phyloP scores from a whole-genome alignment of 2,888 invertebrate species.

The Eilema caniola region DNA sequence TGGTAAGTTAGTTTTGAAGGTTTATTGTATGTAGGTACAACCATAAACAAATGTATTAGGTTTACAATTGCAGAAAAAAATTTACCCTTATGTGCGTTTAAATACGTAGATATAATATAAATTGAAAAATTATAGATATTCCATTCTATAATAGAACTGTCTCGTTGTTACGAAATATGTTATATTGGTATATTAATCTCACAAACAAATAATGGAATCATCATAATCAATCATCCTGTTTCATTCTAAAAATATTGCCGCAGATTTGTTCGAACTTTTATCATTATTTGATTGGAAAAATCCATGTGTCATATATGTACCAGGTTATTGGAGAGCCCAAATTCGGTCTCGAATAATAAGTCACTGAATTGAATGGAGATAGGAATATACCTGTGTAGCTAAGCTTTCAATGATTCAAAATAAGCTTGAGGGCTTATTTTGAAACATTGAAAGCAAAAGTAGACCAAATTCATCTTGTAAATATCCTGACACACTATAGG shows the following conservation, averaged over 20 bases:
- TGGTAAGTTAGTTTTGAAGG: too few relatives aligned
- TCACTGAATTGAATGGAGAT: slow-evolving; percentile 18
- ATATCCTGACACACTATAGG: not conserved
- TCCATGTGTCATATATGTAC: slow-evolving; percentile 33
- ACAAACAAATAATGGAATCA: slow-evolving; percentile 6
- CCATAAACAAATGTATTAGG: too few relatives aligned
- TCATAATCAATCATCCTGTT: not conserved
- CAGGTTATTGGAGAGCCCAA: slow-evolving; percentile 20
- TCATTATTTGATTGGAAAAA: slow-evolving; percentile 44
- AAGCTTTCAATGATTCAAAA: not conserved
- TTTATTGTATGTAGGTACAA: too few relatives aligned
- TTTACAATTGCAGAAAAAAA: too few relatives aligned
- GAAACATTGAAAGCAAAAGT: too few relatives aligned
- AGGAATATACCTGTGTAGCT: not conserved
- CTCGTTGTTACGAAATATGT: not conserved
- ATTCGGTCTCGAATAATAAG: slow-evolving; percentile 19
- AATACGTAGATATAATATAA: not conserved
- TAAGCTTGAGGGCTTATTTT: too few relatives aligned
- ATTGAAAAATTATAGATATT: not conserved
- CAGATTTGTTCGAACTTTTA: slow-evolving; percentile 38
- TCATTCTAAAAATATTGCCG: not conserved
- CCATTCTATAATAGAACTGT: not conserved
- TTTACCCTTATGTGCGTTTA: too few relatives aligned
- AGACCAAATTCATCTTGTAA: too few relatives aligned
- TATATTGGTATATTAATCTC: not conserved